phyloP scores from a whole-genome alignment of 1,140 invertebrate genomes.

The Hydropsyche tenuis region DNA sequence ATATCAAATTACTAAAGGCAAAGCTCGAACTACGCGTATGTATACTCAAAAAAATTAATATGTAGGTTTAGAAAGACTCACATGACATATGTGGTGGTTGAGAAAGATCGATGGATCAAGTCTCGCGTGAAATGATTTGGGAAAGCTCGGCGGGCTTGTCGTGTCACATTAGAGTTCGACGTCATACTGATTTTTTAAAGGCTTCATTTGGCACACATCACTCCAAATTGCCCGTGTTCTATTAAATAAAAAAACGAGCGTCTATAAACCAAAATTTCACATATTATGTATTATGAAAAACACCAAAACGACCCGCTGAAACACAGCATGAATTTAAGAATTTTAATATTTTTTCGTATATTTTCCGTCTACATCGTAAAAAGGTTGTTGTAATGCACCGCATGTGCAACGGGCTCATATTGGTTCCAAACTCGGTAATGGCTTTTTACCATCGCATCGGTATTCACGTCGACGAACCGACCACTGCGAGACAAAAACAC shows the following conservation, averaged over 20 bases:
- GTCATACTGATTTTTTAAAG: slow-evolving; percentile 35
- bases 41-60: neutral
- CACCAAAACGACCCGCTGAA: too few relatives aligned
- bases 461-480: slow-evolving; percentile 12
- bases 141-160: slow-evolving; percentile 40
- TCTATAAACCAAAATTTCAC: too few relatives aligned
- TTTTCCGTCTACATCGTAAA: neutral
- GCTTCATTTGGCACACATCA: too few relatives aligned
- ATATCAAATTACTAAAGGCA: too few relatives aligned
- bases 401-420: slow-evolving; percentile 15
- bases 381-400: slow-evolving; percentile 16
- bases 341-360: too few relatives aligned
- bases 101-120: slow-evolving; percentile 41
- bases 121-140: slow-evolving; percentile 37
- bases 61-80: neutral
- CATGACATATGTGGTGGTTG: slow-evolving; percentile 27
- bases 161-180: slow-evolving; percentile 30
- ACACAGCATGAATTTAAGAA: too few relatives aligned
- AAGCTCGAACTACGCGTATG: too few relatives aligned
- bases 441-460: slow-evolving; percentile 31
- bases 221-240: too few relatives aligned
- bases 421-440: slow-evolving; percentile 34
- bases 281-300: too few relatives aligned
- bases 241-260: too few relatives aligned
- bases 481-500: slow-evolving; percentile 34